A percentile compares a stretch with the other conserved stretches of the same genome.
Conservation (phyloP, 64 coral and sea anemone genomes). For the Actinia tenebrosa region DNA sequence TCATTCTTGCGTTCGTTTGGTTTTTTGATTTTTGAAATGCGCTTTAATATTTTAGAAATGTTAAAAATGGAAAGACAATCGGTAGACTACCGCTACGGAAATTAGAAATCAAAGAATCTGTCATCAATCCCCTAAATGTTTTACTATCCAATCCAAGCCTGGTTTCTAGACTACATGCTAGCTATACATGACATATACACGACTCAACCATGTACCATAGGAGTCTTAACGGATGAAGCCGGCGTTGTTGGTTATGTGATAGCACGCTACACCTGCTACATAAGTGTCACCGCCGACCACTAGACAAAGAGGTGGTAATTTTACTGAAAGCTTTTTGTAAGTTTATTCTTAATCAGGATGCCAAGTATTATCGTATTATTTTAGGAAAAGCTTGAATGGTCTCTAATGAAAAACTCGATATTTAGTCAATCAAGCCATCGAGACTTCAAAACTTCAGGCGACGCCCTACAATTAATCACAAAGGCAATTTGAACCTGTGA, state of each 20-base stretch:
- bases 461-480: background rate
- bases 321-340: background rate
- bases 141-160: too few relatives aligned
- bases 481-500: background rate
- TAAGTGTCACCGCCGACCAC: background rate
- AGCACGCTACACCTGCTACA: background rate
- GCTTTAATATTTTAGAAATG: too few relatives aligned
- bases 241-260: background rate
- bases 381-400: background rate
- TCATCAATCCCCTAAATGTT: too few relatives aligned
- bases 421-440: background rate
- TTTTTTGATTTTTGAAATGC: too few relatives aligned
- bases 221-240: too few relatives aligned
- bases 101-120: too few relatives aligned
- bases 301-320: background rate
- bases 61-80: too few relatives aligned
- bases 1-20: too few relatives aligned
- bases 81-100: too few relatives aligned
- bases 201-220: too few relatives aligned
- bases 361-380: background rate
- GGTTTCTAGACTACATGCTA: too few relatives aligned
- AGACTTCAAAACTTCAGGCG: background rate
- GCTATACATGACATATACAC: too few relatives aligned
- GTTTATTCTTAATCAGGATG: constrained; percentile 10
- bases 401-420: background rate